These are phyloP conservation scores for Nomia melanderi DNA, from an alignment of 1,140 invertebrate genomes.

Conservation along the genomic window DNA sequence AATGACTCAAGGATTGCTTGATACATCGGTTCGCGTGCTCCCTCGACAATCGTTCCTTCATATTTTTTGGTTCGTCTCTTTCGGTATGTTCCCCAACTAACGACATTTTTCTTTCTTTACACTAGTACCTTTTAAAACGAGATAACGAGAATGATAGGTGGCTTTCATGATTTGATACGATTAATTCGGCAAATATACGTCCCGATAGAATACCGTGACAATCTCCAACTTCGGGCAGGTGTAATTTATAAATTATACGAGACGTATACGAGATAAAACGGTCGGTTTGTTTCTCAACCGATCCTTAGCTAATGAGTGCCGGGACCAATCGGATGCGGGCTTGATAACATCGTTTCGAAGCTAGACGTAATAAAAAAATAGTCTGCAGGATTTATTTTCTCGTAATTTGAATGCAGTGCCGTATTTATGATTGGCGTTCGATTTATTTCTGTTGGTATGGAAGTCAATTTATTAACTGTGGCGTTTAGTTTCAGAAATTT, in stretches of 20 bases:
- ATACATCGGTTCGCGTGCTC: constrained; percentile 17
- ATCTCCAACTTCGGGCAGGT: neutral
- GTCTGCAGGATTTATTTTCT: too few relatives aligned
- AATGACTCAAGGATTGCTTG: constrained; percentile 32
- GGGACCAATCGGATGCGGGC: neutral
- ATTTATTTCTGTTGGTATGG: too few relatives aligned
- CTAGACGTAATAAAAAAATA: too few relatives aligned
- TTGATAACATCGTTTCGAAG: neutral
- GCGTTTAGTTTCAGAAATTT: too few relatives aligned
- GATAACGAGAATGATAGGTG: constrained; percentile 2
- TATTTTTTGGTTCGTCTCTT: neutral
- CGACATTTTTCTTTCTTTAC: neutral
- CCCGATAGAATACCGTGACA: too few relatives aligned
- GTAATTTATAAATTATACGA: too few relatives aligned
- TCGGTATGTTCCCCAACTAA: too few relatives aligned
- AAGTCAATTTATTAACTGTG: too few relatives aligned
- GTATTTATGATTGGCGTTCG: too few relatives aligned
- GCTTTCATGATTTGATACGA: neutral
- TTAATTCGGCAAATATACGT: constrained; percentile 4
- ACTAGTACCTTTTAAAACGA: neutral
- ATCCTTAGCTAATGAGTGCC: neutral
- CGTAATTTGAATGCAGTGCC: too few relatives aligned
- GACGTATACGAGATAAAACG: constrained; percentile 10
- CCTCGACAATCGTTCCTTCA: neutral
- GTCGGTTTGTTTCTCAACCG: neutral